Percentiles rank a stretch among this genome's conserved stretches.
Conservation (phyloP, 2,113 vertebrate genomes). For the Rhizomys pruinosus region DNA sequence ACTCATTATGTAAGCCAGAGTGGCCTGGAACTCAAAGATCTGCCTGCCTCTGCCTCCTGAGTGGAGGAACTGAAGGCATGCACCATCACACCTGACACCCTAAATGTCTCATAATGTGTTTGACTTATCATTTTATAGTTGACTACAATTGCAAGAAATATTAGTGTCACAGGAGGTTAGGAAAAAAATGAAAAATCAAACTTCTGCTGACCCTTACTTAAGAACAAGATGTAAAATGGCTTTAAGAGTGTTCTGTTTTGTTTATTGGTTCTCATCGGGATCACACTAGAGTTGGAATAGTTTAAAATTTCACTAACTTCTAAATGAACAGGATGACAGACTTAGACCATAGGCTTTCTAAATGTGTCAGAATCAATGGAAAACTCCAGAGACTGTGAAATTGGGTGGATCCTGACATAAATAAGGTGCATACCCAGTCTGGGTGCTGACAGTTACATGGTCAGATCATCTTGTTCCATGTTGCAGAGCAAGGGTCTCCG, state of each 20-base stretch:
- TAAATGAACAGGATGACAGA: slow-evolving; percentile 8
- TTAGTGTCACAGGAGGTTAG: background rate
- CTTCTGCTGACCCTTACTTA: background rate
- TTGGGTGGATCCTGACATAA: background rate
- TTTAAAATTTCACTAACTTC: slow-evolving; percentile 49
- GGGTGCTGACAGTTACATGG: slow-evolving; percentile 31
- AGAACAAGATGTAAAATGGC: background rate
- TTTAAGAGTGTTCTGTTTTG: background rate
- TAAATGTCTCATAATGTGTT: background rate
- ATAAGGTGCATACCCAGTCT: slow-evolving; percentile 6
- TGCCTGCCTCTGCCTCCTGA: too few species aligned
- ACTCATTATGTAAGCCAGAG: too few species aligned
- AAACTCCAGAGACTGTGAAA: background rate
- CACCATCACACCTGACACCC: too few species aligned
- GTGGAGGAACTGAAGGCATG: too few species aligned
- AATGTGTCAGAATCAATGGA: slow-evolving; percentile 33
- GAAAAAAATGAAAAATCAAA: background rate
- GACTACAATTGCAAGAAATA: background rate
- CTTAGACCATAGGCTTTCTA: slow-evolving; percentile 37
- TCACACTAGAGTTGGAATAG: background rate
- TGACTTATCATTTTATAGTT: background rate
- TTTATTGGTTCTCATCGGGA: background rate
- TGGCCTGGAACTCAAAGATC: too few species aligned
- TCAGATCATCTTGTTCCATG: background rate
- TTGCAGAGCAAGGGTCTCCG: slow-evolving; percentile 41